Base-by-base conservation (phyloP, 2,797 vertebrate genomes). In the Apogon hyalosoma region DNA sequence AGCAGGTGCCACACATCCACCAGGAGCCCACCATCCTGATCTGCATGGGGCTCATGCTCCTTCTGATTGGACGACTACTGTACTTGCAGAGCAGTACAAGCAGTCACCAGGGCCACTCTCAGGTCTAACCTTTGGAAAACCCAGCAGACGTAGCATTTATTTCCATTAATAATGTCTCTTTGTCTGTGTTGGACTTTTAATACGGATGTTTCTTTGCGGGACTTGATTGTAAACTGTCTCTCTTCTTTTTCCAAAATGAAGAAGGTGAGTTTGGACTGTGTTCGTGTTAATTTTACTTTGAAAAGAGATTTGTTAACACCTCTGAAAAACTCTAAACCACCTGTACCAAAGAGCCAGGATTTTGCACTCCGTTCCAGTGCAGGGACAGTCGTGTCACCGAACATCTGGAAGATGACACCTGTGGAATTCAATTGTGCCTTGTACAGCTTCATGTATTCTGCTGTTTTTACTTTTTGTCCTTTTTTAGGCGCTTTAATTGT, bases 121-220 rank as follows among this genome's bases (percentile, higher is more conserved):
- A 87, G 81, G 83, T 83, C 77, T 86, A 90, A 63, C 63, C 58
- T 60, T 42, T 38, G 70, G 64, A 57, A 69, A 66, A 82, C 90
- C 91, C 92, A 88, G 94, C 88, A 92, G 91, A 88, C 3, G 90
- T 93, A 93, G 93, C 91, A 85, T 47, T 60, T 46, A 86, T 42
- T 54, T 64, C 16, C 51, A 52, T 45, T 9, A 19, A 50, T 48
- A 19, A 24, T 63, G 33, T 60, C 31, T 72, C 15, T 82, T 56
- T 86, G 58, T 52, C 21, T 24, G 21, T 66, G 15, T 63, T 43
- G 63, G 74, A 81, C 65, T 54, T 63, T 53, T 50, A 9, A 47
- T 19, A 40, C 16, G 63, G 21, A 8, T 69, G 49, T 73, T 59
- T 41, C 0, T 36, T 63, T 61, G n/a, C 19, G 11, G 51, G 62